These are phyloP conservation scores for Cirrhinus molitorella DNA, from an alignment of 2,797 vertebrate species.

Conservation along the genomic window DNA sequence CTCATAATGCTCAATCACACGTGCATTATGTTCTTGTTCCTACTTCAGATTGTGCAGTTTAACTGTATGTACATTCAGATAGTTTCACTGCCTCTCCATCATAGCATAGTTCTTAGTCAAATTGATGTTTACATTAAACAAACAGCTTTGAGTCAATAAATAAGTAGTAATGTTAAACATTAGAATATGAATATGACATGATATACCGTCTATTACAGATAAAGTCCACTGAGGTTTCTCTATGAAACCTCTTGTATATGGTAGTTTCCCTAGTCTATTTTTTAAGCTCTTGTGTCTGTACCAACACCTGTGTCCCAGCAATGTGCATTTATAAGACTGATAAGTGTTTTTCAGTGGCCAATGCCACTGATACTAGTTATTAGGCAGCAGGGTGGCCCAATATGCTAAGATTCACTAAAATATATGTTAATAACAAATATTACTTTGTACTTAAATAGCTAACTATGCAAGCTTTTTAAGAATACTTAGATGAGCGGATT, in stretches of 20 bases:
- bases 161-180: neutral
- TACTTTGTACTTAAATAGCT: neutral
- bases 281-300: neutral
- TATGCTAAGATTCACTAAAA: neutral
- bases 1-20: slow-evolving; percentile 5
- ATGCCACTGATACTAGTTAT: neutral
- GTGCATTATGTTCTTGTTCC: slow-evolving; percentile 3
- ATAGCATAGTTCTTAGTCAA: neutral
- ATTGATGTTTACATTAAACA: neutral
- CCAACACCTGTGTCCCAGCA: neutral
- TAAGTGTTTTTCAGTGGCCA: slow-evolving; percentile 1
- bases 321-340: slow-evolving; percentile 4
- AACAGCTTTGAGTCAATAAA: neutral
- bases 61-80: neutral
- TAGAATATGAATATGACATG: neutral
- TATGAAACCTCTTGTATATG: neutral
- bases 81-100: neutral
- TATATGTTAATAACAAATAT: neutral
- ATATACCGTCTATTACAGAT: neutral
- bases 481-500: neutral
- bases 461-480: neutral
- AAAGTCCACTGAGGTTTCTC: neutral
- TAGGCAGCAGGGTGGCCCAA: neutral
- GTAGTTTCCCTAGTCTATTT: neutral
- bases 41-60: slow-evolving; percentile 7